Evolutionary conservation across 2,113 vertebrate species (phyloP).

Genomic region (Todiramphus saurophagus): DNA sequence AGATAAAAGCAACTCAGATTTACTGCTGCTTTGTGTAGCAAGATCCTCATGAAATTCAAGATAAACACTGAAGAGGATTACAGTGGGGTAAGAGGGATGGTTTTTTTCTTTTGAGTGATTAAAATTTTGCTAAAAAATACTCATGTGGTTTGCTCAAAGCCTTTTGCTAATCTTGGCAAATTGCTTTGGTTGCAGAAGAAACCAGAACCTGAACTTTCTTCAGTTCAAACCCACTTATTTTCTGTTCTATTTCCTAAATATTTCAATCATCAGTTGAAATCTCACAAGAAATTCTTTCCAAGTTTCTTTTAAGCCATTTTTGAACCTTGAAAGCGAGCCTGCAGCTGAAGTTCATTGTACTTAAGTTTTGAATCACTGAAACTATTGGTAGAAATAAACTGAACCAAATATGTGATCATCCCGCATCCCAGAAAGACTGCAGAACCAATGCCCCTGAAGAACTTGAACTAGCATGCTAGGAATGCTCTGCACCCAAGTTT

Average conservation of each 20-base stretch:
- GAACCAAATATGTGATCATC: not conserved
- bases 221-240: not conserved
- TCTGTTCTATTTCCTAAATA: not conserved
- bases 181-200: not conserved
- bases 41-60: not conserved
- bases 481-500: not conserved
- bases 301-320: not conserved
- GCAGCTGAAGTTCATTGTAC: not conserved
- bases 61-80: not conserved
- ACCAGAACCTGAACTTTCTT: not conserved
- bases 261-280: not conserved
- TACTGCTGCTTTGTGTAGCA: not conserved
- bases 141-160: not conserved
- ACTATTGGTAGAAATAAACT: not conserved
- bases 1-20: constrained; percentile 1
- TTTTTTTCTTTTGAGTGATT: not conserved
- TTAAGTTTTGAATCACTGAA: not conserved
- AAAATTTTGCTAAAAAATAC: not conserved
- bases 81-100: not conserved
- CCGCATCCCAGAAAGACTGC: not conserved
- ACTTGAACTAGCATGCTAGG: not conserved
- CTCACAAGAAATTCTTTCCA: not conserved
- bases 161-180: not conserved
- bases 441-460: not conserved
- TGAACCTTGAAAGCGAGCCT: not conserved